Base-by-base conservation (phyloP, 2,113 vertebrate genomes). In the Ceyx margarethae region DNA sequence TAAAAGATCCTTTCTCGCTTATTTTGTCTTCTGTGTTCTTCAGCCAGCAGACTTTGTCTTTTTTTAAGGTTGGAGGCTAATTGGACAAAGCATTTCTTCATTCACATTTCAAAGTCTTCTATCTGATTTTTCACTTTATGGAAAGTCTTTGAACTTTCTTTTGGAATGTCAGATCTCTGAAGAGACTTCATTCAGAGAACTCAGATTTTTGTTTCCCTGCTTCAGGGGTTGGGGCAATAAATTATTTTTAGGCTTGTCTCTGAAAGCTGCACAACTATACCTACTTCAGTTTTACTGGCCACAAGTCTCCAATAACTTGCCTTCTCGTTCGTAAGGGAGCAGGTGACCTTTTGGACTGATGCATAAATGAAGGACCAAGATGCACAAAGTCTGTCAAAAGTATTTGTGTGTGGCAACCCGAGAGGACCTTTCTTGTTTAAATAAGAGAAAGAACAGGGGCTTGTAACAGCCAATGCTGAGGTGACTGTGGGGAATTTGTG, bases 11-110 rank as follows among this genome's bases (percentile, higher is more conserved):
- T 64, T 80, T 87, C 56, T 95, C 56, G 40, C 60, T 92, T 91
- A 35, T n/a, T 95, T 87, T 92, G 64, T 10, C 64, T 80, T 80
- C 71, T 77, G 54, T 94, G 81, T 87, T 92, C 82, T 85, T 42
- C 76, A 77, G 73, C 72, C 90, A 91, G 51, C 43, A 67, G 72
- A 82, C n/a, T 64, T 48, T 61, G 28, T 56, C 74, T 87, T 86
- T 72, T 89, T 73, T 69, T 76, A 54, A 68, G 90, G 79, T n/a
- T 93, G 90, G 53, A 74, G 76, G 51, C 91, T 95, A 93, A 88
- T 90, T 91, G 80, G 58, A 71, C 72, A 81, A 94, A 71, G 40
- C 72, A 81, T 77, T 93, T 94, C 54, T 95, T 93, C 90, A 48
- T 85, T 93, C 89, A 53, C 3, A 1, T 95, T 93, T 92, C 81